Evolutionary conservation across 2,888 invertebrate species (phyloP).

Genomic region (Dryococelus australis): DNA sequence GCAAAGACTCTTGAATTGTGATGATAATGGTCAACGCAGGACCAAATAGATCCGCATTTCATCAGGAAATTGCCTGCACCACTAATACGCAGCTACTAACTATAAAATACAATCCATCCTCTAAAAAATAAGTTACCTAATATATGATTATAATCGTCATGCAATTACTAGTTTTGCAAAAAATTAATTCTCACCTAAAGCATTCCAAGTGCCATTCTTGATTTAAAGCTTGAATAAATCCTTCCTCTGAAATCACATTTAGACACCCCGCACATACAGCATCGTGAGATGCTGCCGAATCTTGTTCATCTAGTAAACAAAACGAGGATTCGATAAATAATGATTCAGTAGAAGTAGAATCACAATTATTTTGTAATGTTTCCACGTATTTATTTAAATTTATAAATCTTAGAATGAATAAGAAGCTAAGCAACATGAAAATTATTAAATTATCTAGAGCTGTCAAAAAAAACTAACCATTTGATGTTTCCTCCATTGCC

Average conservation of each 20-base stretch:
- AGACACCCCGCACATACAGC: conserved; percentile 75
- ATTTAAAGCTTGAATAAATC: conserved; percentile 80
- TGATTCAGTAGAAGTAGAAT: background rate
- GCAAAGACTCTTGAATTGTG: too few species aligned
- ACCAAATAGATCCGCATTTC: too few species aligned
- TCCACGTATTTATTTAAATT: background rate
- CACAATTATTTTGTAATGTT: background rate
- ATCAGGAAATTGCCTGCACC: too few species aligned
- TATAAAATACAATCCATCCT: too few species aligned
- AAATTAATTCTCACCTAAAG: conserved; percentile 69
- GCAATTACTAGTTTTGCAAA: too few species aligned
- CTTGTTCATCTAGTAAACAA: conserved; percentile 12
- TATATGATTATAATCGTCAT: too few species aligned
- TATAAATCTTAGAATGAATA: background rate
- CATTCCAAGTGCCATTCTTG: conserved; percentile 92
- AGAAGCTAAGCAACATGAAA: background rate
- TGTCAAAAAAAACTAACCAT: background rate
- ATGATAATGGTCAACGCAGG: too few species aligned
- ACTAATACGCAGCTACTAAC: too few species aligned
- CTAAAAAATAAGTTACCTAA: too few species aligned
- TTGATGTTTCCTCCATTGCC: background rate
- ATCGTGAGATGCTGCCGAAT: conserved; percentile 24
- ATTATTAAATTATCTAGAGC: background rate
- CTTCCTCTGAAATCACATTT: conserved; percentile 76
- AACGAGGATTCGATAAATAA: background rate